Conservation (phyloP, 2,797 vertebrate genomes). For the Amblyopsis hoosieri region DNA sequence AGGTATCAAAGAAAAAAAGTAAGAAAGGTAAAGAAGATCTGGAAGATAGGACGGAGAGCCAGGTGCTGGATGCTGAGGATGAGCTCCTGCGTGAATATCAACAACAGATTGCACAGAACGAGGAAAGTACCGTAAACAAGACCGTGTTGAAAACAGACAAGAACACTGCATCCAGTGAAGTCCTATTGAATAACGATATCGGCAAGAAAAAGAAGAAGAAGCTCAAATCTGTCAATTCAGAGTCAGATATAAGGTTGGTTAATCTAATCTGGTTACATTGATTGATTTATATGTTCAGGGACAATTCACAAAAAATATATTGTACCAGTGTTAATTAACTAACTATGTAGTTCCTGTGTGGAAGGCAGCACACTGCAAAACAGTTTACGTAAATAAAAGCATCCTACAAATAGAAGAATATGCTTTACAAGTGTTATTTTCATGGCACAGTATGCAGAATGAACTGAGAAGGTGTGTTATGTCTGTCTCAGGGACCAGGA, state of each 20-base stretch:
- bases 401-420: conserved; percentile 10
- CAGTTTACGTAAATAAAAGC: no score
- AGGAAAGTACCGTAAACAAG: conserved; percentile 79
- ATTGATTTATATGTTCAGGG: no score
- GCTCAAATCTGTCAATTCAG: conserved; percentile 62
- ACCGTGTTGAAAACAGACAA: conserved; percentile 75
- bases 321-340: no score
- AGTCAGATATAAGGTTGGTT: conserved; percentile 74
- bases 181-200: conserved; percentile 77
- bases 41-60: conserved; percentile 55
- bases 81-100: conserved; percentile 84
- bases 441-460: conserved; percentile 23
- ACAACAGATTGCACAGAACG: conserved; percentile 83
- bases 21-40: conserved; percentile 66
- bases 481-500: conserved; percentile 49
- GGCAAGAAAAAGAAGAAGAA: conserved; percentile 92
- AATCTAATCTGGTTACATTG: not conserved
- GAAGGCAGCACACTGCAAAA: no score
- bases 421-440: no score
- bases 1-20: conserved; percentile 60
- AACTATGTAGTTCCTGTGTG: no score
- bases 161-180: conserved; percentile 60
- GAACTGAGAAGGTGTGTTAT: conserved; percentile 13
- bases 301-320: no score
- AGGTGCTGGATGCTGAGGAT: conserved; percentile 72